Base-by-base conservation (phyloP, 2,113 vertebrate species). In the Azemiops feae region DNA sequence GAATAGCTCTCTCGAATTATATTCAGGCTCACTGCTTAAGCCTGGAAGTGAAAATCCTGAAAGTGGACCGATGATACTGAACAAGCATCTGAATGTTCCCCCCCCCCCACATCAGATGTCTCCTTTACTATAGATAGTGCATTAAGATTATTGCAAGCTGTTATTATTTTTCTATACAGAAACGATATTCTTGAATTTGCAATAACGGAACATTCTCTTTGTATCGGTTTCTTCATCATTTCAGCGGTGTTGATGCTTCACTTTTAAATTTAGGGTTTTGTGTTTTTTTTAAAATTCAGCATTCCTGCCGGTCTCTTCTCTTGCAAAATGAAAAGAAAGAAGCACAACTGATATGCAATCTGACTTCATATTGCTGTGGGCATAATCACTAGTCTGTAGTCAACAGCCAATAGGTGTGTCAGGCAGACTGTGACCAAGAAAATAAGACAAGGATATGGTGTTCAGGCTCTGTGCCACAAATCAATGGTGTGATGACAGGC, bases 401-500 rank as follows among this genome's bases (percentile, higher is more conserved):
- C 91, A 92, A 4, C n/a, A 95, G 93, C 1, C 53, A 92, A 89
- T 54, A 94, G 86, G 45, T 20, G 2, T 94, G 92, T 97, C 39
- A 97, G 94, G 85, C 91, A 93, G 90, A 57, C 58, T 94, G 93
- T 95, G 94, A 96, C 94, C 94, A 89, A 94, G 95, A 89, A 96
- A 95, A 95, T 95, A 91, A 93, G 93, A 91, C 0, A 2, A 93
- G 95, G 30, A 92, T 94, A 87, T 52, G 60, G 54, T 8, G 60
- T 60, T 88, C 20, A 5, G 87, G 4, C 86, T 93, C 12, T 45
- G 92, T 87, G 93, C 92, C 92, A 92, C 53, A 93, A 74, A 95
- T 96, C 92, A 85, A 43, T 57, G 43, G 20, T 1, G 3, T 0
- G 0, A 0, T 47, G 94, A 94, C 85, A 94, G 88, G 50, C 91